Evolutionary conservation across 2,888 invertebrate genomes (phyloP).

Genomic region (Pachliopta kotzebuea): DNA sequence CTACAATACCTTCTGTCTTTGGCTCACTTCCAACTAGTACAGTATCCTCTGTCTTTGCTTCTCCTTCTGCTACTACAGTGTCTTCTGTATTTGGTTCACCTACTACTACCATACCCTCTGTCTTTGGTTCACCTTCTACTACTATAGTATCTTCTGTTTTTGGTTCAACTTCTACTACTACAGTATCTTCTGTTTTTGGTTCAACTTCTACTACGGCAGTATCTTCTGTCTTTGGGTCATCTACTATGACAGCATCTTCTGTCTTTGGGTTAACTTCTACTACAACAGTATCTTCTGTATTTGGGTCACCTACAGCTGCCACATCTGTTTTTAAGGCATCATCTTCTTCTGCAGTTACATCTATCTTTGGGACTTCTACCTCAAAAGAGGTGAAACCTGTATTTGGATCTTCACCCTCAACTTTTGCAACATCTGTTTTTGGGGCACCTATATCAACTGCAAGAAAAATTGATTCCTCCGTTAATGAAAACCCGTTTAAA

Average conservation of each 20-base stretch:
- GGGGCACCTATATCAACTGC: constrained; percentile 33
- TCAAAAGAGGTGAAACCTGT: constrained; percentile 26
- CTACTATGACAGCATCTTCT: constrained; percentile 24
- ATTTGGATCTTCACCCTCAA: constrained; percentile 40
- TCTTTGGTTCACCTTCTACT: neutral
- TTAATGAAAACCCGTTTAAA: constrained; percentile 56
- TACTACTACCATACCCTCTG: constrained; percentile 18
- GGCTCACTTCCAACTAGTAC: neutral
- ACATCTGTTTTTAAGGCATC: constrained; percentile 41
- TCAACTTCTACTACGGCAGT: neutral
- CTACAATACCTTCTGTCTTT: neutral
- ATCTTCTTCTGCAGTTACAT: constrained; percentile 13
- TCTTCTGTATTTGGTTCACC: constrained; percentile 30
- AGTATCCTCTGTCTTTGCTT: neutral
- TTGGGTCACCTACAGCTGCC: neutral
- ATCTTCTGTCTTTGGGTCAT: constrained; percentile 28
- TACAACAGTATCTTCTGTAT: neutral
- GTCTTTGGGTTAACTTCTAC: neutral
- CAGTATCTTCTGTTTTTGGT: neutral
- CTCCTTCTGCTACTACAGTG: neutral
- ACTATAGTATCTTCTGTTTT: neutral
- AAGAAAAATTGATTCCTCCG: constrained; percentile 55
- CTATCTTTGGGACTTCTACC: neutral
- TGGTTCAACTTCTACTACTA: neutral
- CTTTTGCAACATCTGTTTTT: constrained; percentile 45